phyloP scores from a whole-genome alignment of 2,113 vertebrate genomes.

The Gasterosteus aculeatus region DNA sequence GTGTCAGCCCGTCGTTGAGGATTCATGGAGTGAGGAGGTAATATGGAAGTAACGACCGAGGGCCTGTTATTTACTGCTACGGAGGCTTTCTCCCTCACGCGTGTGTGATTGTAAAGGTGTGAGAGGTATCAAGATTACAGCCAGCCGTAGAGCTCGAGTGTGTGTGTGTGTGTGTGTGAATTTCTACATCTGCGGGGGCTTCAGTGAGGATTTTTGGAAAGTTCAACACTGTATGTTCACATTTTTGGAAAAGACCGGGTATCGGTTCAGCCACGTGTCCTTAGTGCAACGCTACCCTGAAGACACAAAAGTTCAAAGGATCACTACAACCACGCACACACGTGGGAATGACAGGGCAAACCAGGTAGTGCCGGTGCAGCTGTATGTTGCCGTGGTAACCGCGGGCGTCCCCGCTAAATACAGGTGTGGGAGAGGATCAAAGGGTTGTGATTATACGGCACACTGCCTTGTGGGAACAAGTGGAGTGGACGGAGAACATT shows the following conservation, averaged over 20 bases:
- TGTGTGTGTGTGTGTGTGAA: neutral
- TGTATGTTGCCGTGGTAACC: slow-evolving; percentile 43
- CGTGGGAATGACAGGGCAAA: slow-evolving; percentile 61
- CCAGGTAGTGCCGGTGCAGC: slow-evolving; percentile 6
- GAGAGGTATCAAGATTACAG: slow-evolving; percentile 23
- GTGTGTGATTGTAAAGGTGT: slow-evolving; percentile 13
- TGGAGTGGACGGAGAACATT: neutral
- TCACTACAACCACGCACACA: slow-evolving; percentile 46
- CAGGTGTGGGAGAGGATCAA: slow-evolving; percentile 59
- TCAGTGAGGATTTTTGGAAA: neutral
- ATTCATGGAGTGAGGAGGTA: slow-evolving; percentile 50
- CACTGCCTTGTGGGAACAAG: slow-evolving; percentile 33
- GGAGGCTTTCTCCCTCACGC: neutral
- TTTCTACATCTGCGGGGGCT: neutral
- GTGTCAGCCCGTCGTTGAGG: slow-evolving; percentile 28
- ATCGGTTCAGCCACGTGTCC: neutral
- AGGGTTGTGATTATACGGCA: slow-evolving; percentile 26
- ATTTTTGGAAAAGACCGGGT: neutral
- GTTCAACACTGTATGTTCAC: neutral
- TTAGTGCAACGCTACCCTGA: slow-evolving; percentile 15
- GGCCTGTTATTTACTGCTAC: slow-evolving; percentile 51
- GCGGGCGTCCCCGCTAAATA: slow-evolving; percentile 58
- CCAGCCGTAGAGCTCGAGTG: neutral
- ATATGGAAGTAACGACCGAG: slow-evolving; percentile 53
- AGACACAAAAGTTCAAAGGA: slow-evolving; percentile 39